These are phyloP conservation scores for Oncorhynchus keta DNA, from an alignment of 2,113 vertebrate genomes.

Conservation along the genomic window DNA sequence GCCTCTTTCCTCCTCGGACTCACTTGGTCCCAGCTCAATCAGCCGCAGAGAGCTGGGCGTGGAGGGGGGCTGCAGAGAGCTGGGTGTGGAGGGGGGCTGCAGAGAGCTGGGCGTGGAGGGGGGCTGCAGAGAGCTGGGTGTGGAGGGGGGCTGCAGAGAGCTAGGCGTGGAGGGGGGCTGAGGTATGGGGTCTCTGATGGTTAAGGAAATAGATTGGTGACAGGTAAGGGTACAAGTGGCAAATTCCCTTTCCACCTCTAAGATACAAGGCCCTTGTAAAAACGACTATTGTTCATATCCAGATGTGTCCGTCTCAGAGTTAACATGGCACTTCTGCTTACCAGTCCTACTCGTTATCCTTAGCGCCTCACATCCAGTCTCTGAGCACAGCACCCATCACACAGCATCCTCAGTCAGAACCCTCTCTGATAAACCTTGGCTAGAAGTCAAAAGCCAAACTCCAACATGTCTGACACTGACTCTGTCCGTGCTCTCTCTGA, in stretches of 20 bases:
- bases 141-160: not conserved
- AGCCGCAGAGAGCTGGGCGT: not conserved
- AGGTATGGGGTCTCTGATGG: not conserved
- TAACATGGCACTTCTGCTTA: not conserved
- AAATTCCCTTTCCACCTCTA: not conserved
- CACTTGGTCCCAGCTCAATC: constrained; percentile 9
- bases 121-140: not conserved
- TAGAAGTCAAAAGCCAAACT: constrained; percentile 26
- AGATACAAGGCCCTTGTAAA: not conserved
- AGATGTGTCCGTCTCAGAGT: not conserved
- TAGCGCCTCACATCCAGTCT: not conserved
- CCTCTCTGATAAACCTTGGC: constrained; percentile 21
- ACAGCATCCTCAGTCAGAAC: not conserved
- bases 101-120: not conserved
- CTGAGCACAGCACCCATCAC: not conserved
- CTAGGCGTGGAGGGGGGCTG: not conserved
- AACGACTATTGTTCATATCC: not conserved
- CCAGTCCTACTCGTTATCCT: not conserved
- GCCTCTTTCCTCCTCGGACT: constrained; percentile 6
- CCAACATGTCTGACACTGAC: constrained; percentile 22
- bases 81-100: not conserved
- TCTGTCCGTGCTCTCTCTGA: constrained; percentile 25
- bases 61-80: not conserved
- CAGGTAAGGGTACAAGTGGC: not conserved
- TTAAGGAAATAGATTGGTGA: not conserved